Evolutionary conservation across 1,140 invertebrate species (phyloP), one percentile per base, ranked within the genome.

Genomic region (Lepidostoma basale): DNA sequence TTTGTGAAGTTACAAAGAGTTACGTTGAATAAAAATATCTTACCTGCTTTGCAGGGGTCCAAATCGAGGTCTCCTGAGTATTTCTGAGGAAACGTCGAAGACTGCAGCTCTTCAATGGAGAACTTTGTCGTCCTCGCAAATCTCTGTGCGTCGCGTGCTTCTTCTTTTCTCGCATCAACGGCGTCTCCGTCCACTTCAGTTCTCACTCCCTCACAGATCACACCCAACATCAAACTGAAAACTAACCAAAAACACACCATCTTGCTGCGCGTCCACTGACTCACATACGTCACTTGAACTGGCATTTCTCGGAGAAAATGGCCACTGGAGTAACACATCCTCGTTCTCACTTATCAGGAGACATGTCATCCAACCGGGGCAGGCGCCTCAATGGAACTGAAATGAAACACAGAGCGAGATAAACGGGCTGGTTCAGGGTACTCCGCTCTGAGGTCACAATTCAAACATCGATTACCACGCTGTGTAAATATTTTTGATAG

Each of bases 11-110:
- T n/a, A n/a, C n/a, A n/a, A n/a, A n/a, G n/a, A n/a, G n/a, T n/a
- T n/a, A n/a, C n/a, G n/a, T n/a, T n/a, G n/a, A n/a, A n/a, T n/a
- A n/a, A n/a, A n/a, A n/a, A n/a, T n/a, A n/a, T n/a, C 87, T 90
- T 81, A 92, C 91, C 90, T 75, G 91, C 89, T 85, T 93, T 93
- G 79, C 92, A 94, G 67, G 92, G 88, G 83, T 95, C 92, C 82
- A 92, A 80, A 78, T 92, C 91, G 52, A 92, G 77, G 79, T 95
- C 92, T 72, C 85, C 85, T 26, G 90, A 92, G 30, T 88, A 86
- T 74, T 87, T 88, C 54, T 84, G 81, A 10, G 89, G 85, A 75
- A 90, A 92, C 67, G 83, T 81, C 25, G 78, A 82, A 47, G 78
- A 83, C 68, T 91, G 76, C 52, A 94, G 76, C 74, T 93, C 86